A percentile compares a stretch with the other conserved stretches of the same genome.
These are phyloP conservation scores for Galeruca laticollis DNA, from an alignment of 2,888 invertebrate species.

Conservation along the genomic window DNA sequence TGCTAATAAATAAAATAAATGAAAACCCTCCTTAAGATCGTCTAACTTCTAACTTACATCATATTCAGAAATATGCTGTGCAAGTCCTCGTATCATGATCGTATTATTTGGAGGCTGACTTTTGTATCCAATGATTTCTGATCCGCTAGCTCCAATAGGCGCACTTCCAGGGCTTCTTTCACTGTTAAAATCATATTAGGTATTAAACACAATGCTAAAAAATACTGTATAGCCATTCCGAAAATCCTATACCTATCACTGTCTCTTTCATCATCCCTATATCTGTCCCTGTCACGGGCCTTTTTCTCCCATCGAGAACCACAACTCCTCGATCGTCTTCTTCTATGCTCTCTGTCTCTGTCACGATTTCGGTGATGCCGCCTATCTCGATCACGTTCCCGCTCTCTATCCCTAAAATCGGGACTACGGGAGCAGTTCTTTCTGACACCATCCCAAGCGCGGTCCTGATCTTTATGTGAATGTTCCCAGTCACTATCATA, in stretches of 20 bases:
- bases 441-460: conserved; percentile 49
- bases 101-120: conserved; percentile 72
- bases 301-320: conserved; percentile 63
- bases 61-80: conserved; percentile 81
- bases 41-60: conserved; percentile 72
- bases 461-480: conserved; percentile 37
- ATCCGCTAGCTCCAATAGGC: conserved; percentile 64
- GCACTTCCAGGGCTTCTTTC: conserved; percentile 64
- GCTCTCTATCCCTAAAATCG: conserved; percentile 51
- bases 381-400: conserved; percentile 58
- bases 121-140: conserved; percentile 66
- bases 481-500: conserved; percentile 64
- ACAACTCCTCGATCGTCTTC: conserved; percentile 61
- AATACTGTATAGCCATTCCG: conserved; percentile 52
- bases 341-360: conserved; percentile 59
- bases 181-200: conserved; percentile 61
- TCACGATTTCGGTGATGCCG: conserved; percentile 58
- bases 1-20: too few relatives aligned
- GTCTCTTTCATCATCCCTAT: conserved; percentile 65
- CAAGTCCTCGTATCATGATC: conserved; percentile 80
- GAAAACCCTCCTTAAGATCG: conserved; percentile 35
- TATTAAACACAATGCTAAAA: conserved; percentile 51
- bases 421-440: conserved; percentile 61
- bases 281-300: conserved; percentile 62
- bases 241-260: conserved; percentile 65